Conservation (phyloP, 2,113 vertebrate genomes). For the Silurus meridionalis region DNA sequence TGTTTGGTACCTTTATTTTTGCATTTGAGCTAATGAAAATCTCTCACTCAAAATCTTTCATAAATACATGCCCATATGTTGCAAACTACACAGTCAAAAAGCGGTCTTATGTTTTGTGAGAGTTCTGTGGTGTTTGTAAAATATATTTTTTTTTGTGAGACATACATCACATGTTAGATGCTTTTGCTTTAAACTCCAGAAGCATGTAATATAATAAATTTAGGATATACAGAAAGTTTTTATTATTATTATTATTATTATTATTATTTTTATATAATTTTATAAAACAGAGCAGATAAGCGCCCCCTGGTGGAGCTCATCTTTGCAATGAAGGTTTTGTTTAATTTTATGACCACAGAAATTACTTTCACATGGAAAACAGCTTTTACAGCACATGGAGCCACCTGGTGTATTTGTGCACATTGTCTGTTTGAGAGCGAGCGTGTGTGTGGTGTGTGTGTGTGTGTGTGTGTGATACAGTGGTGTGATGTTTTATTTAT, state of each 20-base stretch:
- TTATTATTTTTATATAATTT: neutral
- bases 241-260: no score
- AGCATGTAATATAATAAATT: neutral
- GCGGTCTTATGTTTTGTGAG: no score
- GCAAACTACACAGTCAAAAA: neutral
- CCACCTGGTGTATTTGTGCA: conserved; percentile 37
- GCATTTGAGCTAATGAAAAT: neutral
- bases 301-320: conserved; percentile 1
- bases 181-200: neutral
- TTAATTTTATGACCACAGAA: conserved; percentile 27
- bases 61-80: neutral
- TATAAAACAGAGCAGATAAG: neutral
- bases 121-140: neutral
- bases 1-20: neutral
- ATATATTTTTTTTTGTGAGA: neutral
- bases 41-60: neutral
- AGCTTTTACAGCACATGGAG: conserved; percentile 30
- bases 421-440: neutral
- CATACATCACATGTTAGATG: neutral
- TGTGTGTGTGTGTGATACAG: neutral
- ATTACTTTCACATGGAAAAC: conserved; percentile 17
- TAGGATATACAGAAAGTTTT: neutral
- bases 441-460: conserved; percentile 13
- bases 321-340: neutral
- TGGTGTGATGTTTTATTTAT: conserved; percentile 50